Evolutionary conservation across 2,113 vertebrate species (phyloP).

Genomic region (Pteropus alecto): DNA sequence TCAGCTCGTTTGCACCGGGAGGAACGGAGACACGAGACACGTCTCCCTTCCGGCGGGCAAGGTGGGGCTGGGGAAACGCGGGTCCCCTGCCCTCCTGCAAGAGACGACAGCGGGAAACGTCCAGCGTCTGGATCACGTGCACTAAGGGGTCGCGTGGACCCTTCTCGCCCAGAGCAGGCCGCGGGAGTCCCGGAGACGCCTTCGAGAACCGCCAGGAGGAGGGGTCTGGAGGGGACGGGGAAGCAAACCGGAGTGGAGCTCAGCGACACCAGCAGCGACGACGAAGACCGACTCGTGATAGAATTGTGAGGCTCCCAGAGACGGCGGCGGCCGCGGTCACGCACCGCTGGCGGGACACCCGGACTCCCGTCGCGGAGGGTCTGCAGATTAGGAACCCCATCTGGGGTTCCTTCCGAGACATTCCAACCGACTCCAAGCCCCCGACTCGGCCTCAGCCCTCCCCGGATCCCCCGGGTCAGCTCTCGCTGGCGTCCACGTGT

Average conservation of each 20-base stretch:
- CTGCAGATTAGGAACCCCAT: conserved; percentile 64
- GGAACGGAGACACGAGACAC: background rate
- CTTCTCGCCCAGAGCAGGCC: background rate
- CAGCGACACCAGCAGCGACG: conserved; percentile 85
- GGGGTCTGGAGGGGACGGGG: conserved; percentile 82
- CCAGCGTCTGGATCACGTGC: background rate
- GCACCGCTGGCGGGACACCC: background rate
- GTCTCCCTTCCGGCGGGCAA: background rate
- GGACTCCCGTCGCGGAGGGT: conserved; percentile 1
- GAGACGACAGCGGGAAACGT: background rate
- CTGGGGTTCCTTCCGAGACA: background rate
- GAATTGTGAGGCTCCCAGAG: conserved; percentile 75
- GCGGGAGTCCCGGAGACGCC: conserved; percentile 17
- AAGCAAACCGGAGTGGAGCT: conserved; percentile 83
- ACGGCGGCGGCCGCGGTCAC: accelerated
- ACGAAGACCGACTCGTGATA: conserved; percentile 86
- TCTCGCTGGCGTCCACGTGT: accelerated
- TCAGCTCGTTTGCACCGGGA: background rate
- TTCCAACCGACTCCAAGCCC: background rate
- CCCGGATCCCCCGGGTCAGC: background rate
- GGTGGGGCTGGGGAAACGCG: accelerated
- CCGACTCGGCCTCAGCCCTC: background rate
- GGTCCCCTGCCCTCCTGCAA: background rate
- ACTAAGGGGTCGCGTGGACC: background rate
- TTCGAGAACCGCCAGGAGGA: conserved; percentile 73